Evolutionary conservation across 2,113 vertebrate species (phyloP), one percentile per base, ranked within the genome.

Genomic region (Felis chaus): DNA sequence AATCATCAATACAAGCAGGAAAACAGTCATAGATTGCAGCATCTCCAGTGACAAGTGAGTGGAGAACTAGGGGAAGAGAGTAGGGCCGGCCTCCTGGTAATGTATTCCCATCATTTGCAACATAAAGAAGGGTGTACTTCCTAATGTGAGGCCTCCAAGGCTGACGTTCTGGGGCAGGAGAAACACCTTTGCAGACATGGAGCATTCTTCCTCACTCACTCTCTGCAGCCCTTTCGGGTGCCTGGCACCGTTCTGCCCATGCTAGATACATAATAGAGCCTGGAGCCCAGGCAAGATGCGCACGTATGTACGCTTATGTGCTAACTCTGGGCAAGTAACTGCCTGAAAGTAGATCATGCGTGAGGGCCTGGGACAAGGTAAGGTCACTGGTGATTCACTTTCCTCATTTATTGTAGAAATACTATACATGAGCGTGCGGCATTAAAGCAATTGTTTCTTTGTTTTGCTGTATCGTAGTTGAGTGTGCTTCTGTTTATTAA

Each of bases 1-100:
- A 97, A 99, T 99, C 94, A 98, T 99, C 98, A 99, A 99, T 97
- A 99, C 99, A 25, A 99, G 99, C 98, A 99, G 99, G 80, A 99
- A 98, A 96, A 99, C 99, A 0, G 98, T 99, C 96, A 99, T 99
- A 97, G 99, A 99, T 95, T 99, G 99, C 99, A 99, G 99, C 98
- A 99, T 99, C 98, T 99, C 99, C 85, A 99, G 99, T 80, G 99
- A 99, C 98, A 99, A 99, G 99, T 99, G 97, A 98, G 99, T 98
- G 5, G 73, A 53, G 25, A n/a, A 0, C 29, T 1, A 0, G 31
- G 80, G 82, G 25, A 4, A 21, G 57, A 0, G 8, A 18, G 27
- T 63, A 9, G 45, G 81, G 48, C 57, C 19, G 19, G n/a, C 63
- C 39, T 76, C 33, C 84, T 1, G 5, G 18, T 10, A 4, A 33